These are phyloP conservation scores for Papilio aristodemus DNA, from an alignment of 1,140 invertebrate species.

Conservation along the genomic window DNA sequence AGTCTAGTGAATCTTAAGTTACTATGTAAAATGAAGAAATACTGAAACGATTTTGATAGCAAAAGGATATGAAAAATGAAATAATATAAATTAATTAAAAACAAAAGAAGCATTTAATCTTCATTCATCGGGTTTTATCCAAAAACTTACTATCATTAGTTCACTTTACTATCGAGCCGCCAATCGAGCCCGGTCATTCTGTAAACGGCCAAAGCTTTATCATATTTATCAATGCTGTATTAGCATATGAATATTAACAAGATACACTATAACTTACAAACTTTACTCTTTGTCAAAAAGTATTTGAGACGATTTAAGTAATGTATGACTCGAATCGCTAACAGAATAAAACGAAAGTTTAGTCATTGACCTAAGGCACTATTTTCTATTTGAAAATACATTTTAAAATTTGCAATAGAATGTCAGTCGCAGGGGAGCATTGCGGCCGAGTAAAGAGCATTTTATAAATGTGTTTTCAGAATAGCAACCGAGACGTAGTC, in stretches of 20 bases:
- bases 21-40: no score
- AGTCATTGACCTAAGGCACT: conserved; percentile 59
- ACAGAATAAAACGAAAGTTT: conserved; percentile 47
- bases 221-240: not conserved
- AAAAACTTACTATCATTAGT: no score
- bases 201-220: no score
- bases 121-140: no score
- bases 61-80: no score
- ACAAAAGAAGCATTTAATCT: no score
- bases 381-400: conserved; percentile 68
- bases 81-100: no score
- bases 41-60: no score
- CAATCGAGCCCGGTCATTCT: no score
- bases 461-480: conserved; percentile 78
- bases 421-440: conserved; percentile 67
- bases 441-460: conserved; percentile 71
- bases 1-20: no score
- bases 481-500: conserved; percentile 60
- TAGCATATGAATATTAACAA: not conserved
- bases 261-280: not conserved
- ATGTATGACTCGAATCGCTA: not conserved
- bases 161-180: no score
- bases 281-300: not conserved
- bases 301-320: not conserved
- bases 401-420: conserved; percentile 71